Evolutionary conservation across 1,140 invertebrate species (phyloP), one percentile per base, ranked within the genome.

Genomic region (Rhysida immarginata): DNA sequence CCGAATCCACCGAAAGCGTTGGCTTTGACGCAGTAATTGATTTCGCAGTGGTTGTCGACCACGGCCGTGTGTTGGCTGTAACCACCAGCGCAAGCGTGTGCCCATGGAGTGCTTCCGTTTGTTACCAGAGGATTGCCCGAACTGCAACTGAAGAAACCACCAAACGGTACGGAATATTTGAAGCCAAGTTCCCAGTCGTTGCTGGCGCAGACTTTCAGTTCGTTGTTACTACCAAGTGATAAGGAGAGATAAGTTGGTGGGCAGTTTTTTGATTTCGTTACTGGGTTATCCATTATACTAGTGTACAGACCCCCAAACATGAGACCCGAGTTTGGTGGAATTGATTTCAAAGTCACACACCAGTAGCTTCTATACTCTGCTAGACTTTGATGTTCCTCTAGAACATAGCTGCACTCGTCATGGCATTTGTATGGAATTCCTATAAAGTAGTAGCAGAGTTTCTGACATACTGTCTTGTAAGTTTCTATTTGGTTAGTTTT

Each of bases 111-210:
- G 16, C 16, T 35, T 35, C 16, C 5, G 16, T 8, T 5, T 35
- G 5, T 35, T 20, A 25, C 13, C 13, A 51, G 23, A 16, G 49
- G 49, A 51, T 51, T 51, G 14, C 49, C 49, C 14, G 11, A 21
- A 5, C 3, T 5, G 21, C 49, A 51, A n/a, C 24, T 51, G 49
- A 26, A 51, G 26, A 51, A 51, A 25, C 49, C 49, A 25, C 49
- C 49, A 27, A 51, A 51, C 26, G 8, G 24, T 5, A 51, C 49
- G 13, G 24, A 11, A 41, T 41, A 25, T 13, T 11, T 3, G 26
- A 3, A 13, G 20, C 5, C 49, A 11, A 13, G 8, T 3, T 25
- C 26, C 8, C 13, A 16, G 13, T 25, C 20, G 16, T 3, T 26
- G 3, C 21, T 27, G 11, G 26, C 49, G 26, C 49, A 51, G 24